Base-by-base conservation (phyloP, 2,797 vertebrate genomes). In the Danio choprae region DNA sequence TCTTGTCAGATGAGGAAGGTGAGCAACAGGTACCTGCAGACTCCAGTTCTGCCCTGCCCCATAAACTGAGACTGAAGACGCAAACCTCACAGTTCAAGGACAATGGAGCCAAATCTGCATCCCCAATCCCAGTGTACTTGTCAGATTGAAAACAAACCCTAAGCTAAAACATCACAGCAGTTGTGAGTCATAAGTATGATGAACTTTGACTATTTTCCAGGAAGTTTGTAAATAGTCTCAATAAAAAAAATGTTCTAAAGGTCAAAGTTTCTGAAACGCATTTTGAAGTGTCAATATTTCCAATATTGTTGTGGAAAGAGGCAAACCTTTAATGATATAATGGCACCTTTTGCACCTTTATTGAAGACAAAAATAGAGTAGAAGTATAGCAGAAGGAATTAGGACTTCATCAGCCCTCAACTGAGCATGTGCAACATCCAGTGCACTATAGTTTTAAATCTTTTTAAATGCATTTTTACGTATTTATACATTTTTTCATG, bases 51-150 rank as follows among this genome's bases (percentile, higher is more conserved):
- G 89, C 92, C 0, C 87, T 93, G 65, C 94, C 93, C 11, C 90
- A 91, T 84, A 96, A 95, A 86, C 88, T 93, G 65, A 87, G 89
- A 56, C 84, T 95, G 71, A 96, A 96, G 82, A 88, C 69, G 12
- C 76, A 78, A 60, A 18, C 74, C 64, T 40, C 60, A 16, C 75
- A 64, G 29, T 76, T 65, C 12, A 80, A 81, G 51, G 41, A 80
- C n/a, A 64, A 43, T 11, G 40, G 12, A 40, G 68, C 63, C n/a
- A 85, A 38, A 75, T 73, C 29, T 36, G n/a, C 43, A 15, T 63
- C 86, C 11, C 77, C 85, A 44, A 63, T 46, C 29, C 85, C 79
- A 60, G 77, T 88, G 60, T 85, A 84, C 36, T 51, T 82, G 7
- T 89, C 87, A 4, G 84, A 91, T 73, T 92, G 85, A 82, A 44